These are phyloP conservation scores for Isoperla grammatica DNA, from an alignment of 2,888 invertebrate species.

Conservation along the genomic window DNA sequence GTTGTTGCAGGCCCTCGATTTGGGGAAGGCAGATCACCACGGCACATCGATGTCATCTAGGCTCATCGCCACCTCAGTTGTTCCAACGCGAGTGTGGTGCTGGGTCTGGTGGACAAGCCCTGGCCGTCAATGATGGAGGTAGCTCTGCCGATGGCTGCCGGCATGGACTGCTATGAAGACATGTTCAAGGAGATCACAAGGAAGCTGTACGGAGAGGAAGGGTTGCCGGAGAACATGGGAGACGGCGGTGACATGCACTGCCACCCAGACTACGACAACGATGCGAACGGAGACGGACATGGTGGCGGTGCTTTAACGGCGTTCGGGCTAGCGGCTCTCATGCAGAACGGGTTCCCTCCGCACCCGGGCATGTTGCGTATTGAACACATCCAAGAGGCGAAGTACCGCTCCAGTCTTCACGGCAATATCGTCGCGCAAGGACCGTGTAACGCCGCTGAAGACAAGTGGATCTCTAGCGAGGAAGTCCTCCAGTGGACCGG, in stretches of 20 bases:
- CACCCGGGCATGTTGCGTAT: constrained; percentile 52
- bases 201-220: constrained; percentile 82
- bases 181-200: constrained; percentile 90
- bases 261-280: constrained; percentile 38
- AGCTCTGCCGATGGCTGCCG: constrained; percentile 52
- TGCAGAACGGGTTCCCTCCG: constrained; percentile 67
- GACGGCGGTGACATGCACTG: constrained; percentile 28
- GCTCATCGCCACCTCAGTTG: neutral
- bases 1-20: no score
- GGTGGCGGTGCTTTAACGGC: constrained; percentile 21
- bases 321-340: constrained; percentile 70
- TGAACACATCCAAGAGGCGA: constrained; percentile 39
- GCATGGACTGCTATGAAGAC: constrained; percentile 67
- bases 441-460: constrained; percentile 36
- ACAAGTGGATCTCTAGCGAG: constrained; percentile 63
- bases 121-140: constrained; percentile 41
- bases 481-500: constrained; percentile 68
- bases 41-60: constrained; percentile 1
- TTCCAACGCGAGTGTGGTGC: neutral
- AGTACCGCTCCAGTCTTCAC: constrained; percentile 26
- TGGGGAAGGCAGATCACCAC: no score
- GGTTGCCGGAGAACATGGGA: constrained; percentile 29
- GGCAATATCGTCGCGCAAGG: constrained; percentile 36
- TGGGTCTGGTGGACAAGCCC: neutral
- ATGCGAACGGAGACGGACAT: constrained; percentile 22